Evolutionary conservation across 2,888 invertebrate species (phyloP).

Genomic region (Acheta domesticus): DNA sequence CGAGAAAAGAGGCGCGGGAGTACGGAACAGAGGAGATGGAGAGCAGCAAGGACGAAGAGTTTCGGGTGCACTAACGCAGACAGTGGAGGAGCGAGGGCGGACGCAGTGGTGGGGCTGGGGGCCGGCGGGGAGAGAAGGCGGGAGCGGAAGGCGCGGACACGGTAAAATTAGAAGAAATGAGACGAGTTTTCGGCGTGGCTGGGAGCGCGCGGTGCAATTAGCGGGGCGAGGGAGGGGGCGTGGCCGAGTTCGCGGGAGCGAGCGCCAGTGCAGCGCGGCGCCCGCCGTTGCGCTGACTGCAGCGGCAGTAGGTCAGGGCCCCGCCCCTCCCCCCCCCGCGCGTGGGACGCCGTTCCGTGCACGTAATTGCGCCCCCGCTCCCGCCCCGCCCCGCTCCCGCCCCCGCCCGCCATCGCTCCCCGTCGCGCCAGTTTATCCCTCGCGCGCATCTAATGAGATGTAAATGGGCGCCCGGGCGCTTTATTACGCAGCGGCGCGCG

Average conservation of each 20-base stretch:
- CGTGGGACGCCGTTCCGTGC: background rate
- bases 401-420: background rate
- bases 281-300: background rate
- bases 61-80: too few species aligned
- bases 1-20: too few species aligned
- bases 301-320: background rate
- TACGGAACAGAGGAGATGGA: too few species aligned
- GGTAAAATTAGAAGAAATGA: background rate
- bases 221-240: conserved; percentile 19
- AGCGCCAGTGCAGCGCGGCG: background rate
- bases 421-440: background rate
- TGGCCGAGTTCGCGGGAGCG: conserved; percentile 25
- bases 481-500: background rate
- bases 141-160: background rate
- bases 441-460: background rate
- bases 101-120: too few species aligned
- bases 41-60: too few species aligned
- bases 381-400: background rate
- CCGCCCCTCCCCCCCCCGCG: background rate
- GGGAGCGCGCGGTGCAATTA: background rate
- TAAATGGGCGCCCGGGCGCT: background rate
- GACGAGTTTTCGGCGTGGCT: background rate
- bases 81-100: too few species aligned
- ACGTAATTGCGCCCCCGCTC: background rate
- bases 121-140: too few species aligned